Evolutionary conservation across 2,888 invertebrate species (phyloP), one percentile per base, ranked within the genome.

Genomic region (Uropetala carovei): DNA sequence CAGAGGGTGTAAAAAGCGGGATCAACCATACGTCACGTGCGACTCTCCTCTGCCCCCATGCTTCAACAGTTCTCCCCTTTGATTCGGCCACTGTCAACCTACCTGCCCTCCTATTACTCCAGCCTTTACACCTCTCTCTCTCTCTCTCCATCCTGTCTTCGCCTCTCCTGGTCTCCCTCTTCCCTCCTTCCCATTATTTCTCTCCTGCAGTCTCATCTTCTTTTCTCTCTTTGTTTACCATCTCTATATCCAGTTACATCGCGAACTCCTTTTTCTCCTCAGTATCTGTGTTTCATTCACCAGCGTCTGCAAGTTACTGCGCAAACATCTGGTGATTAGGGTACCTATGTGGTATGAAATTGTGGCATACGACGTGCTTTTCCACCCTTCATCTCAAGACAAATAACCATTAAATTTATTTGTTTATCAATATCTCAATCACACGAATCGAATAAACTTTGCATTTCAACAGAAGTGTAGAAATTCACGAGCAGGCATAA

Each of bases 11-110:
- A 89, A 89, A 89, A 89, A 68, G 30, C 43, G 89, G 89, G 89
- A 89, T 89, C 64, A 68, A 43, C 89, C 59, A 64, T 68, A 68
- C 56, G 89, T 89, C 89, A 89, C 60, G 89, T 27, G 30, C 60
- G 59, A 27, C 16, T 27, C n/a, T 82, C 57, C 18, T 16, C 83
- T 43, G 83, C 18, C 59, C 27, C 86, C 22, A 16, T 30, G 14
- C 60, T 30, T 60, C 86, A 86, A 22, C 64, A 60, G 14, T 43
- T 75, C 43, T n/a, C 89, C 89, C 64, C 68, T n/a, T 60, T 68
- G 68, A 89, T 89, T 89, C 89, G 89, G 43, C 43, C 60, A 89
- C 89, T 68, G 64, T 89, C 89, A 89, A 89, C 89, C 89, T 14
- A 18, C 85, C 57, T 10, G 9, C 85, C 22, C 85, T 5, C 83